Conservation (phyloP, 2,113 vertebrate genomes). For the Falco punctatus region DNA sequence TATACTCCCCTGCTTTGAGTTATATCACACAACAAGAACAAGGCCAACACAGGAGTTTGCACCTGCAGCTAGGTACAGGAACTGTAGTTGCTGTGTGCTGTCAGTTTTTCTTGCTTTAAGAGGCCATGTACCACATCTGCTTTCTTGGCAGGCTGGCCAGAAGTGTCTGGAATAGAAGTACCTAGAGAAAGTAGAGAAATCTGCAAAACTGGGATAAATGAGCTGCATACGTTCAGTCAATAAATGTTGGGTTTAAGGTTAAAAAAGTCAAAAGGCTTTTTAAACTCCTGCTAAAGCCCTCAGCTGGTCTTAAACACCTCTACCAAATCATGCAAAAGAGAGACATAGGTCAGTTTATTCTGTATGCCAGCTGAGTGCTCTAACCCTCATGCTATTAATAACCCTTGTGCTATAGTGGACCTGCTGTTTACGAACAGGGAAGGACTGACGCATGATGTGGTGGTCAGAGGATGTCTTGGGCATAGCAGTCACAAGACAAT, state of each 20-base stretch:
- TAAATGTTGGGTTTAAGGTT: neutral
- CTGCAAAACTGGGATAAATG: neutral
- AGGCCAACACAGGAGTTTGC: neutral
- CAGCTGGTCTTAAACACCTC: neutral
- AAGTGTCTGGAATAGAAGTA: neutral
- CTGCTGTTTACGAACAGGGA: no score
- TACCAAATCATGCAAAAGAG: neutral
- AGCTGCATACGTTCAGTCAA: neutral
- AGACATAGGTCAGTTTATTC: neutral
- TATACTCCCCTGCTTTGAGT: neutral
- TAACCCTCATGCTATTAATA: neutral
- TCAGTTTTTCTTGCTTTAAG: neutral
- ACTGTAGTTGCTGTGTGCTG: neutral
- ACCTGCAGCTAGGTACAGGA: neutral
- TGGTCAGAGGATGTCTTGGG: no score
- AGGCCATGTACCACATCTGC: neutral
- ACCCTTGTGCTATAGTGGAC: no score
- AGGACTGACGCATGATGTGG: no score
- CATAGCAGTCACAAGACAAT: no score
- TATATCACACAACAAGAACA: neutral
- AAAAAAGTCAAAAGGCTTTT: neutral
- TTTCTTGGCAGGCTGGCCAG: neutral
- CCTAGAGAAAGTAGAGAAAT: neutral
- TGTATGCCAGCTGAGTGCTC: neutral
- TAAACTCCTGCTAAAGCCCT: neutral